These are phyloP conservation scores for Andrena marginata DNA, from an alignment of 2,888 invertebrate genomes.

Conservation along the genomic window DNA sequence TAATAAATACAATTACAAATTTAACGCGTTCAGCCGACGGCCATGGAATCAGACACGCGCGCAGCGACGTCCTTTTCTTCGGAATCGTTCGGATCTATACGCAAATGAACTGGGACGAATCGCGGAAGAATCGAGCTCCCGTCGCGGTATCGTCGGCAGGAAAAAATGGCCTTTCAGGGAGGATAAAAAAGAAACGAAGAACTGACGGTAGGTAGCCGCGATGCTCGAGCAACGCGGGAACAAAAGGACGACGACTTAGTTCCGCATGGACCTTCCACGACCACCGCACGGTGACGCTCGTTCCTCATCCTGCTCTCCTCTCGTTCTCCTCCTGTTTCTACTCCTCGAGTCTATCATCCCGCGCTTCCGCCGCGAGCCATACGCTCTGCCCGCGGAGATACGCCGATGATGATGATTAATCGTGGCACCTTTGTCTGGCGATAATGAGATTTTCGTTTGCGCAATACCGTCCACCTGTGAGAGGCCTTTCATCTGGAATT, in stretches of 20 bases:
- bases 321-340: conserved; percentile 39
- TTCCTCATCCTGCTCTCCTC: conserved; percentile 50
- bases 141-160: conserved; percentile 38
- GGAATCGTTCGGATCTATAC: conserved; percentile 50
- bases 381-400: conserved; percentile 62
- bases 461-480: conserved; percentile 71
- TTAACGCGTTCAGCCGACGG: conserved; percentile 63
- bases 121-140: conserved; percentile 65
- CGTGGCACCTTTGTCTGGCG: conserved; percentile 80
- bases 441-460: conserved; percentile 82
- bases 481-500: conserved; percentile 50
- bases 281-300: conserved; percentile 62
- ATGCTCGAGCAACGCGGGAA: conserved; percentile 52
- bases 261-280: conserved; percentile 72
- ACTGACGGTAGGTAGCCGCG: conserved; percentile 34
- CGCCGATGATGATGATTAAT: conserved; percentile 79
- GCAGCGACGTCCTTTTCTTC: conserved; percentile 10
- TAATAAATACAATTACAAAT: conserved; percentile 73
- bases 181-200: conserved; percentile 32
- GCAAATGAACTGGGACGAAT: conserved; percentile 75
- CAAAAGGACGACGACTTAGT: conserved; percentile 70
- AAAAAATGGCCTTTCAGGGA: conserved; percentile 24
- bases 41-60: conserved; percentile 4
- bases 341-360: conserved; percentile 49
- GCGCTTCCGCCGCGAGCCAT: conserved; percentile 74